These are phyloP conservation scores for Plotosus lineatus DNA, from an alignment of 2,113 vertebrate genomes.

Conservation along the genomic window DNA sequence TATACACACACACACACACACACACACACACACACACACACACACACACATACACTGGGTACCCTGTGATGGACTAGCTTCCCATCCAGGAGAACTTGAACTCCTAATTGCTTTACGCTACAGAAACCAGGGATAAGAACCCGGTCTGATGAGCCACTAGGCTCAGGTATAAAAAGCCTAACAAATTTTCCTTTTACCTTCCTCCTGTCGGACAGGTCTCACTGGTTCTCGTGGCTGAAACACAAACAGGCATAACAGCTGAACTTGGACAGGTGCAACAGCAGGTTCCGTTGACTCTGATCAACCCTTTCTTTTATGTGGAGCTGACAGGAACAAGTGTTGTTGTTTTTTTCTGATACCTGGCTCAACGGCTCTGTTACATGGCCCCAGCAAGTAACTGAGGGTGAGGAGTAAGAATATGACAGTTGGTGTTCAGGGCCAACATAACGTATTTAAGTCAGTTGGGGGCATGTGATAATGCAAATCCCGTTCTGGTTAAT, in stretches of 20 bases:
- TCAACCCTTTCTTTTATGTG: background rate
- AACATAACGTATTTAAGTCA: background rate
- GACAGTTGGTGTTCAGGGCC: background rate
- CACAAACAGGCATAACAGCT: conserved; percentile 34
- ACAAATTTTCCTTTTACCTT: background rate
- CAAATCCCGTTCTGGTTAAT: conserved; percentile 37
- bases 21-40: too few relatives aligned
- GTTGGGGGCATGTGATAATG: background rate
- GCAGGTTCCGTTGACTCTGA: background rate
- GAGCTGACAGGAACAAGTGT: too few relatives aligned
- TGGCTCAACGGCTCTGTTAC: background rate
- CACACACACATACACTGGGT: too few relatives aligned
- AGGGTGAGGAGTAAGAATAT: background rate
- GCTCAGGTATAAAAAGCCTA: too few relatives aligned
- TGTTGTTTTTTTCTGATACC: too few relatives aligned
- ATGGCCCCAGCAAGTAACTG: background rate
- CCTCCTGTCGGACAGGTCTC: conserved; percentile 43
- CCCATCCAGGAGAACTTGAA: too few relatives aligned
- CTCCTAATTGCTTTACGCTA: too few relatives aligned
- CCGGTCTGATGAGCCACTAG: too few relatives aligned
- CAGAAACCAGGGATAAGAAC: too few relatives aligned
- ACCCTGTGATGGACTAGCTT: too few relatives aligned
- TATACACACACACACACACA: too few relatives aligned
- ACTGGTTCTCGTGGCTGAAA: conserved; percentile 37
- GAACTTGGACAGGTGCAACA: conserved; percentile 32